Evolutionary conservation across 92 coral and sea anemone species (phyloP).

Genomic region (Pocillopora grandis): DNA sequence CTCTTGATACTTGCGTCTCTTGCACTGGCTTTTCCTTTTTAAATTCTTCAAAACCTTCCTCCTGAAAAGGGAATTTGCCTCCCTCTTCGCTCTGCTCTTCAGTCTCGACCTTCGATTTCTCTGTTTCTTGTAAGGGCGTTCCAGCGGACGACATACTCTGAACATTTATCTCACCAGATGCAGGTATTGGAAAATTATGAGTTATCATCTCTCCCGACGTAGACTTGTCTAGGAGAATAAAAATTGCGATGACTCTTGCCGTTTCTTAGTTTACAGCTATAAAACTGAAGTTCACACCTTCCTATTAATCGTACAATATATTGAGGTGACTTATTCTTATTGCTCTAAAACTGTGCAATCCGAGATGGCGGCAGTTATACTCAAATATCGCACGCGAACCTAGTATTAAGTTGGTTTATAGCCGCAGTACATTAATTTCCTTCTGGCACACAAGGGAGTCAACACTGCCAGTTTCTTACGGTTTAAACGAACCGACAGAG

Average conservation of each 20-base stretch:
- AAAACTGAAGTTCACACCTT: no score
- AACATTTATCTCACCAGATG: constrained; percentile 16
- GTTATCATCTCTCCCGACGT: neutral
- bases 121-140: constrained; percentile 3
- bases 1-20: neutral
- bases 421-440: no score
- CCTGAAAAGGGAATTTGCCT: neutral
- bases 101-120: neutral
- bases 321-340: no score
- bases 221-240: neutral
- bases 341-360: no score
- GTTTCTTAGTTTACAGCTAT: neutral
- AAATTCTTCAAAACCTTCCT: neutral
- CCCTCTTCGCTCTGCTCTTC: no score
- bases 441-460: no score
- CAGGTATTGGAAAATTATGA: neutral
- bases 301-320: no score
- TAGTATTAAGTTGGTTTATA: no score
- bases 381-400: no score
- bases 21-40: neutral
- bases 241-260: neutral
- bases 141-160: constrained; percentile 17
- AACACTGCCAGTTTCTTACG: no score
- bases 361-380: no score
- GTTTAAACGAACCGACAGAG: no score